Base-by-base conservation (phyloP, 2,797 vertebrate species). In the Neoniphon sammara region DNA sequence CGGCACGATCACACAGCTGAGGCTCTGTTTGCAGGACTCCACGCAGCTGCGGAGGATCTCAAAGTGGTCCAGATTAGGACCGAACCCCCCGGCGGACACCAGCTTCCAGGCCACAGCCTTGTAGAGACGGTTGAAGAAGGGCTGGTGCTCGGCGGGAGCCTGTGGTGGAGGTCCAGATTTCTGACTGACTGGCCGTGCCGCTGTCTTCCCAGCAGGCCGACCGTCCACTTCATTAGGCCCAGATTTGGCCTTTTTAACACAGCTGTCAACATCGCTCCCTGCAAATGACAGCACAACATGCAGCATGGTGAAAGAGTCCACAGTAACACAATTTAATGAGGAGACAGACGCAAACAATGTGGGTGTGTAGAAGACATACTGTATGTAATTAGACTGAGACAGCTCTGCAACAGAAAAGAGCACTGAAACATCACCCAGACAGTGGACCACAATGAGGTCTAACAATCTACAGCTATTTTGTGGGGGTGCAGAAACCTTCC, bases 71-170 rank as follows among this genome's bases (percentile, higher is more conserved):
- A 98, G 85, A 44, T 84, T 98, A 42, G 96, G 96, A 42, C 96
- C 97, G 52, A 98, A 98, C 54, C 97, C 98, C 21, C 98, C 98
- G 0, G 95, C 97, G 3, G 97, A 97, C 62, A 99, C 98, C 84
- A 99, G 77, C 87, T 98, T 98, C 98, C 98, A 99, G 0, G 97
- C 97, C 81, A 99, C 96, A 0, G 97, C 95, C 91, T 99, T 99
- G 91, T 99, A 99, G 4, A 99, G 95, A 87, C 97, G 96, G 82
- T 98, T 99, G 88, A 98, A 98, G 91, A 98, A 98, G 53, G 97
- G 94, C 0, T 99, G 98, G 69, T 96, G 96, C 77, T 97, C 94
- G 21, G 96, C 96, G 0, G 96, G 92, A 2, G 93, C 93, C 77
- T 93, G 92, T 0, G 92, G 87, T 0, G 60, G 50, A 7, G 92